These are phyloP conservation scores for Sinocyclocheilus maitianheensis DNA, from an alignment of 2,113 vertebrate genomes.

Conservation along the genomic window DNA sequence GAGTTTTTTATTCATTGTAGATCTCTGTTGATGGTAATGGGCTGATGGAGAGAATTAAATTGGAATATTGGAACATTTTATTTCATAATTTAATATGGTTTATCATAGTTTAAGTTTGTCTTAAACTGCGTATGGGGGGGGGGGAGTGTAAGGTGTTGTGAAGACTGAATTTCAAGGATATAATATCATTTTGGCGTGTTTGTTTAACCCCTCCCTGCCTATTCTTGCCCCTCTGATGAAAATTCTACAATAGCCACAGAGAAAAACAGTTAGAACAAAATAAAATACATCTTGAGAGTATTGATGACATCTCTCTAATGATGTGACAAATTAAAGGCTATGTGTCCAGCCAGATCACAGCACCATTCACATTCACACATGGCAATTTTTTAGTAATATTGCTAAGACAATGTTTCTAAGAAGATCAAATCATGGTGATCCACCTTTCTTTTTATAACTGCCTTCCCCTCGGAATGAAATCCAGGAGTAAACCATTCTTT, in stretches of 20 bases:
- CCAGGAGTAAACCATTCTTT: slow-evolving; percentile 3
- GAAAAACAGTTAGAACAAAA: background rate
- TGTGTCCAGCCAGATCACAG: slow-evolving; percentile 26
- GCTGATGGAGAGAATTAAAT: background rate
- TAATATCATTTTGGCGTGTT: background rate
- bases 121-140: background rate
- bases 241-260: background rate
- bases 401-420: slow-evolving; percentile 15
- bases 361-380: background rate
- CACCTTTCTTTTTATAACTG: slow-evolving; percentile 41
- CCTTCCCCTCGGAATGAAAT: background rate
- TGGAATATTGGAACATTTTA: background rate
- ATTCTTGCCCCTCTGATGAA: background rate
- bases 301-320: background rate
- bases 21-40: background rate
- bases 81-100: background rate
- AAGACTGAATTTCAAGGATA: background rate
- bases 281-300: background rate
- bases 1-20: background rate
- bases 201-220: background rate
- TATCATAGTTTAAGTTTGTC: background rate
- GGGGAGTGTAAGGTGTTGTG: background rate
- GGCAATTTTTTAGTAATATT: slow-evolving; percentile 2
- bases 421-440: slow-evolving; percentile 30
- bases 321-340: slow-evolving; percentile 30